phyloP scores from a whole-genome alignment of 2,113 vertebrate genomes.

The Prietella phreatophila region DNA sequence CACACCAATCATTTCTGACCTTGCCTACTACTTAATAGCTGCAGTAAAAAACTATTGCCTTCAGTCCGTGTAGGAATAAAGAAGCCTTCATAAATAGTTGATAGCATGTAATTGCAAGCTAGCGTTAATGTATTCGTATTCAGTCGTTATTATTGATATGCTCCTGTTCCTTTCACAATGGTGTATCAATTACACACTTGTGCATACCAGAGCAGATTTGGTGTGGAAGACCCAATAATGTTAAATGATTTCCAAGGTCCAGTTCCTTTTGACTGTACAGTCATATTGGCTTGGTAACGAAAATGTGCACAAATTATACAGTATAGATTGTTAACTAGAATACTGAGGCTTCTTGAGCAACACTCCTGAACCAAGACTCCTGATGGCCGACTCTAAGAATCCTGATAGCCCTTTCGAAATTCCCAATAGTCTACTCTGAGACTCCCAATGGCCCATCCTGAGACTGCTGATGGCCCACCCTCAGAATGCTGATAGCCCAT shows the following conservation, averaged over 20 bases:
- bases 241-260: background rate
- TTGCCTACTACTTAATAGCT: background rate
- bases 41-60: background rate
- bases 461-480: background rate
- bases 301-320: background rate
- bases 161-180: background rate
- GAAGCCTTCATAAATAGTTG: background rate
- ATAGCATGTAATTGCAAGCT: conserved; percentile 16
- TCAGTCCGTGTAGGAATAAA: background rate
- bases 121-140: background rate
- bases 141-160: background rate
- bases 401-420: background rate
- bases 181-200: background rate
- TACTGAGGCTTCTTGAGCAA: background rate
- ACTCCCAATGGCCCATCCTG: background rate
- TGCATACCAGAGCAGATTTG: background rate
- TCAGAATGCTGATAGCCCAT: background rate
- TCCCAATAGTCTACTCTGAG: background rate
- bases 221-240: background rate
- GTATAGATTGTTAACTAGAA: background rate
- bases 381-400: background rate
- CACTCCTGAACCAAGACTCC: background rate
- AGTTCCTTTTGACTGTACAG: background rate
- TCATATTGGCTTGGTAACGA: background rate
- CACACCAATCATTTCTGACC: background rate